A percentile compares a stretch with the other conserved stretches of the same genome.
phyloP scores from a whole-genome alignment of 2,797 vertebrate species.

The Alectoris magna region DNA sequence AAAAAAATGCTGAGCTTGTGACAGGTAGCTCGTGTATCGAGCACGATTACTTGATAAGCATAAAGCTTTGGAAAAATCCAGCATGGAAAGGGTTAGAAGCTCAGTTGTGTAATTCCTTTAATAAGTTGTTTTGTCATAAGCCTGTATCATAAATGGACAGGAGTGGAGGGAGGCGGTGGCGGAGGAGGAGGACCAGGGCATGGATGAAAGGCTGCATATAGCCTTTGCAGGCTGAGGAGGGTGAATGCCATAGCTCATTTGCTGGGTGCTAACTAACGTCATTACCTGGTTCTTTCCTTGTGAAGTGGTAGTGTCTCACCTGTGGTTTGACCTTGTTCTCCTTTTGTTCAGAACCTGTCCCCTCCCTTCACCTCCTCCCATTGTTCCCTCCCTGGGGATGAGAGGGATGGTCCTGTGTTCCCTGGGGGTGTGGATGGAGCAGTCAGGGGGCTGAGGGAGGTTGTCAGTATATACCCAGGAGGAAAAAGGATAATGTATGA shows the following conservation, averaged over 20 bases:
- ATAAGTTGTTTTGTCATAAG: slow-evolving; percentile 65
- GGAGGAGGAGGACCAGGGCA: not conserved
- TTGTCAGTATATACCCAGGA: not conserved
- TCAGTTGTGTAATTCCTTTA: slow-evolving; percentile 52
- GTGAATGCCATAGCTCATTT: not conserved
- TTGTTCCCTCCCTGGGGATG: not conserved
- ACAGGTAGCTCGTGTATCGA: not conserved
- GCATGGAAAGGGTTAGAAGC: slow-evolving; percentile 25
- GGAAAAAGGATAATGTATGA: not conserved
- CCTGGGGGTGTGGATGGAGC: not conserved
- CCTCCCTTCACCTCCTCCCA: not conserved
- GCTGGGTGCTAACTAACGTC: slow-evolving; percentile 22
- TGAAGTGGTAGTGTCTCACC: slow-evolving; percentile 55
- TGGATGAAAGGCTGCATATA: slow-evolving; percentile 38
- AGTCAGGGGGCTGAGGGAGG: not conserved
- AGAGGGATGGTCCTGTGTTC: accelerated
- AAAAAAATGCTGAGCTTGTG: not conserved
- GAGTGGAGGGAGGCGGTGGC: not conserved
- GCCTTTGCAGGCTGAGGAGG: not conserved
- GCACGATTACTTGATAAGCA: not conserved
- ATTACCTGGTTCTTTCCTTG: slow-evolving; percentile 32
- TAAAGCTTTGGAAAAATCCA: slow-evolving; percentile 55
- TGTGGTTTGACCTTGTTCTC: slow-evolving; percentile 22
- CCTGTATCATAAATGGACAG: slow-evolving; percentile 55
- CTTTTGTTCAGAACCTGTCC: slow-evolving; percentile 32